Evolutionary conservation across 2,888 invertebrate genomes (phyloP).

Genomic region (Rhimphoctona megacephalus): DNA sequence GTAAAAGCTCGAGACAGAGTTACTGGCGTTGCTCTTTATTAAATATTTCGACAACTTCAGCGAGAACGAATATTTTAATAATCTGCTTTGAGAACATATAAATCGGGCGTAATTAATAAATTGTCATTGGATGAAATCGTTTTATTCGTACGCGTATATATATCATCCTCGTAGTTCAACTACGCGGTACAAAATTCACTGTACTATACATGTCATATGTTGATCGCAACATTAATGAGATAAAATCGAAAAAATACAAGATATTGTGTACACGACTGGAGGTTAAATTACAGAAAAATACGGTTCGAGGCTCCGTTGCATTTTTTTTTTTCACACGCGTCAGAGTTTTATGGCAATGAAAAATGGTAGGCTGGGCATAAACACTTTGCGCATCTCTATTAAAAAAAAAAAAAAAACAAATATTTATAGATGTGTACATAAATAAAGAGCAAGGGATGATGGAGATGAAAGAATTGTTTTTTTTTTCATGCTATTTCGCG

Average conservation of each 20-base stretch:
- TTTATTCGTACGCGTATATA: slow-evolving; percentile 19
- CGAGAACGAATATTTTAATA: not conserved
- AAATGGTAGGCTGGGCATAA: slow-evolving; percentile 38
- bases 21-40: not conserved
- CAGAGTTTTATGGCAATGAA: slow-evolving; percentile 65
- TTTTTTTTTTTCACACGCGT: slow-evolving; percentile 33
- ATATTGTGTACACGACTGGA: slow-evolving; percentile 23
- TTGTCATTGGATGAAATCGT: slow-evolving; percentile 26
- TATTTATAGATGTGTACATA: slow-evolving; percentile 15
- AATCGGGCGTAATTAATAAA: slow-evolving; percentile 5
- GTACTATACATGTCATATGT: not conserved
- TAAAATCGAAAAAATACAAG: slow-evolving; percentile 4
- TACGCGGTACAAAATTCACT: not conserved
- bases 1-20: not conserved
- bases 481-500: slow-evolving; percentile 43
- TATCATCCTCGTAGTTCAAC: slow-evolving; percentile 3
- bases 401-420: slow-evolving; percentile 12
- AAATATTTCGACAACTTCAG: not conserved
- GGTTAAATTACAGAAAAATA: slow-evolving; percentile 12
- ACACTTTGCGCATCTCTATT: slow-evolving; percentile 14
- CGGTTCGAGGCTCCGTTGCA: slow-evolving; percentile 1
- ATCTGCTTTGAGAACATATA: not conserved
- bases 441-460: slow-evolving; percentile 36
- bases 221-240: not conserved
- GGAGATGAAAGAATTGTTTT: slow-evolving; percentile 10